Percentiles rank a stretch among this genome's conserved stretches.
Conservation (phyloP, 2,113 vertebrate species). For the Phainopepla nitens region DNA sequence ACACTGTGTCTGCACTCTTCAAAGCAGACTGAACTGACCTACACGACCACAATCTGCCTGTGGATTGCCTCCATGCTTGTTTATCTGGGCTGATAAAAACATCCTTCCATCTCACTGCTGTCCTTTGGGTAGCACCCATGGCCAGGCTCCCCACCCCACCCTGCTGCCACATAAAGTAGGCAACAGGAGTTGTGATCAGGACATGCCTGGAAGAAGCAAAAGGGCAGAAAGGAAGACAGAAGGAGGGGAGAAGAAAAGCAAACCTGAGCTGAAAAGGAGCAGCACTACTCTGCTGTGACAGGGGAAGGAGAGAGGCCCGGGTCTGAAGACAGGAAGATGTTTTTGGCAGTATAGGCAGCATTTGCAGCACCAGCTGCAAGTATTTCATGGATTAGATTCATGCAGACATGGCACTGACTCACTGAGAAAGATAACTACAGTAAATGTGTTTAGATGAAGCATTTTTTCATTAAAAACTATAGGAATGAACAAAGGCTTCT, state of each 20-base stretch:
- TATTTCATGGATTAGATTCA: background rate
- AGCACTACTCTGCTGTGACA: background rate
- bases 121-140: background rate
- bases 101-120: fast-evolving
- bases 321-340: background rate
- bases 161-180: background rate
- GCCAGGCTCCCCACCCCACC: background rate
- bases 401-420: background rate
- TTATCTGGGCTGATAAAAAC: background rate
- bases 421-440: background rate
- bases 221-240: background rate
- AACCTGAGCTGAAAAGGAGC: background rate
- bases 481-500: background rate
- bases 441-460: background rate
- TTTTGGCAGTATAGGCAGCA: background rate
- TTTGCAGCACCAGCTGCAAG: background rate
- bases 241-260: background rate
- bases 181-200: background rate
- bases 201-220: background rate
- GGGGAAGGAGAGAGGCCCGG: fast-evolving
- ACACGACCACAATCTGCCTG: background rate
- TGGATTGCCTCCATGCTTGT: background rate
- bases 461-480: background rate
- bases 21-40: background rate
- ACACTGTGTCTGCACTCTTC: background rate